Conservation (phyloP, 2,113 vertebrate genomes). For the Scomber japonicus region DNA sequence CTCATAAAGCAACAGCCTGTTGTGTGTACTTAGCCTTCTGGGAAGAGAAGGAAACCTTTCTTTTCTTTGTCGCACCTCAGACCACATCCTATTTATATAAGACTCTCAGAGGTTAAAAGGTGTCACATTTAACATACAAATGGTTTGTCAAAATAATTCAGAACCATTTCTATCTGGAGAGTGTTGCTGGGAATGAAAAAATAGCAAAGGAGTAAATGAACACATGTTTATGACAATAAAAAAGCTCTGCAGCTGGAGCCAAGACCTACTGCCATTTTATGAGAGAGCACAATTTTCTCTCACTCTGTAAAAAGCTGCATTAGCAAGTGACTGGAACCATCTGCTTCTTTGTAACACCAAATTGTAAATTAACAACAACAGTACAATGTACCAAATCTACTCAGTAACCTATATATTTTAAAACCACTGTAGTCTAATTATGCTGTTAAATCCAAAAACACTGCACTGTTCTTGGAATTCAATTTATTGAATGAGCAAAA, state of each 20-base stretch:
- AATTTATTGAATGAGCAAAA: constrained; percentile 20
- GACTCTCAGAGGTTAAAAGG: constrained; percentile 46
- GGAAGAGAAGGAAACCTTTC: constrained; percentile 29
- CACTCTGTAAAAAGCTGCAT: constrained; percentile 67
- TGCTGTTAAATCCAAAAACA: neutral
- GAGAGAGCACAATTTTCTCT: constrained; percentile 61
- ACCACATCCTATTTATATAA: constrained; percentile 53
- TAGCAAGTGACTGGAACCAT: constrained; percentile 71
- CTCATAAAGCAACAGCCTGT: constrained; percentile 62
- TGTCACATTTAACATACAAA: constrained; percentile 39
- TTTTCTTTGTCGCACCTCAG: constrained; percentile 36
- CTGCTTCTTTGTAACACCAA: constrained; percentile 57
- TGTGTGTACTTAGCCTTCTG: constrained; percentile 53
- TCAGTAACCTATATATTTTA: constrained; percentile 41
- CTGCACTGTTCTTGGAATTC: neutral
- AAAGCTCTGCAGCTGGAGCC: constrained; percentile 55
- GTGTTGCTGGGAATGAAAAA: constrained; percentile 29
- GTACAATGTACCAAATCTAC: constrained; percentile 24
- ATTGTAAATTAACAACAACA: constrained; percentile 52
- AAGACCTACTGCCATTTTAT: constrained; percentile 71
- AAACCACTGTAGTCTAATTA: constrained; percentile 31
- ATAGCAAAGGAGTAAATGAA: constrained; percentile 47
- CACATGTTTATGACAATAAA: constrained; percentile 60
- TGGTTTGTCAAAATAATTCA: constrained; percentile 25
- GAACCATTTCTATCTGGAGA: constrained; percentile 4